Evolutionary conservation across 2,113 vertebrate species (phyloP).

Genomic region (Hepsetus odoe): DNA sequence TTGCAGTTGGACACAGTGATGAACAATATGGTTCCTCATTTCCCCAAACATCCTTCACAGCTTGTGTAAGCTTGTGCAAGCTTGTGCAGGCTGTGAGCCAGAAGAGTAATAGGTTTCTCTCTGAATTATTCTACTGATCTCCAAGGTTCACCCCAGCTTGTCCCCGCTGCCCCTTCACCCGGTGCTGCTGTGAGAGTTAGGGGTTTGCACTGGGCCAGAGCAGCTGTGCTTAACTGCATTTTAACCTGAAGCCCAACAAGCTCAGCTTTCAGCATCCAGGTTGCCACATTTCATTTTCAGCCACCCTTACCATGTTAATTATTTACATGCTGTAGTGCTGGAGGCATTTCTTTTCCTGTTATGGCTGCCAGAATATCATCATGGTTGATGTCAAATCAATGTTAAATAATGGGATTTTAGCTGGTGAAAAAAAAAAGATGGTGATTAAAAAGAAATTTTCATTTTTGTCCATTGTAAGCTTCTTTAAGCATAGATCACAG

Average conservation of each 20-base stretch:
- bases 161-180: background rate
- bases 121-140: background rate
- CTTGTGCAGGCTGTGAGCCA: background rate
- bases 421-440: no score
- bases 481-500: no score
- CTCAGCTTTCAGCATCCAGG: background rate
- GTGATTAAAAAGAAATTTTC: no score
- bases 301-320: background rate
- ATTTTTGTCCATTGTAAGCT: no score
- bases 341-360: background rate
- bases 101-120: background rate
- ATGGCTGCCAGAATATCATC: no score
- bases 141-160: background rate
- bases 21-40: constrained; percentile 4
- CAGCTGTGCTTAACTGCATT: background rate
- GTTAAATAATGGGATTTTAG: no score
- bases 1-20: background rate
- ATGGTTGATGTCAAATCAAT: no score
- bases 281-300: background rate
- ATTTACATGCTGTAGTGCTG: background rate
- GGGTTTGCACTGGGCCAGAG: background rate
- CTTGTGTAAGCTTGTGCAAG: background rate
- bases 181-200: background rate
- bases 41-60: constrained; percentile 17
- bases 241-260: background rate